Conservation (phyloP, 2,888 invertebrate genomes). For the Nasonovia ribisnigri region DNA sequence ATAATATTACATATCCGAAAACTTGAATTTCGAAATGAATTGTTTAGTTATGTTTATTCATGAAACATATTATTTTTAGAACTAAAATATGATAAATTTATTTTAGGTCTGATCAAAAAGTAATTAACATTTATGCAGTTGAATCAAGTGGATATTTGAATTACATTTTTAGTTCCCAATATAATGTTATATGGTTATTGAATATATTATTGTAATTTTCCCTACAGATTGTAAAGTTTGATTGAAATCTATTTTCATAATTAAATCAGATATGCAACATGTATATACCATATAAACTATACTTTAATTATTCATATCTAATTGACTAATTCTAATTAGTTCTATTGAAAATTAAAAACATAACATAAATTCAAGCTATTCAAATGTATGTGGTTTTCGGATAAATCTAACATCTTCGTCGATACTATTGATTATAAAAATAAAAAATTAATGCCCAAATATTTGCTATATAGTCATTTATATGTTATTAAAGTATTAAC, state of each 20-base stretch:
- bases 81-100: background rate
- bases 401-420: background rate
- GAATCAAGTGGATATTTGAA: background rate
- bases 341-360: background rate
- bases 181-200: background rate
- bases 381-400: background rate
- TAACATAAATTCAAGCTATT: background rate
- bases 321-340: background rate
- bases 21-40: background rate
- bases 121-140: background rate
- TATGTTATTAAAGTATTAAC: background rate
- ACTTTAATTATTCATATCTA: background rate
- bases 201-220: background rate
- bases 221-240: background rate
- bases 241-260: slow-evolving; percentile 7
- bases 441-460: background rate
- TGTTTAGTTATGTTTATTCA: background rate
- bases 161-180: background rate
- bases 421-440: background rate
- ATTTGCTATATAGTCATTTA: background rate
- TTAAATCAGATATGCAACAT: background rate
- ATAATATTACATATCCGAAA: background rate
- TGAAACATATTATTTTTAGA: background rate
- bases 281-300: background rate
- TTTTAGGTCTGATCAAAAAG: background rate